Conservation (phyloP, 2,888 invertebrate species). For the Argynnis bischoffii region DNA sequence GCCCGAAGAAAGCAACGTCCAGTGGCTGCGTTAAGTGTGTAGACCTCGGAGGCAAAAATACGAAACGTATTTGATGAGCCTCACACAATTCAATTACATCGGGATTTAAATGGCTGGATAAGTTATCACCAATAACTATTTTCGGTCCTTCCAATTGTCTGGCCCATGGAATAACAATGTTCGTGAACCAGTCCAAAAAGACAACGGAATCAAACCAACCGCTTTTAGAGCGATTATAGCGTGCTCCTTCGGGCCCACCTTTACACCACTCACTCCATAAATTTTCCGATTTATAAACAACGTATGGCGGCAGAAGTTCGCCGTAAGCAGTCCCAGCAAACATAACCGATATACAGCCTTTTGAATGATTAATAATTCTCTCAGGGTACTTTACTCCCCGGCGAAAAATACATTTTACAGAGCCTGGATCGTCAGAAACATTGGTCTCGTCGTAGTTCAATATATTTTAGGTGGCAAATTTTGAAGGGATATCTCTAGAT, state of each 20-base stretch:
- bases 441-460: conserved; percentile 43
- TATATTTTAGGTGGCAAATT: conserved; percentile 30
- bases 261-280: conserved; percentile 34
- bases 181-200: conserved; percentile 38
- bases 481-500: conserved; percentile 24
- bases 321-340: conserved; percentile 36
- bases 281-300: conserved; percentile 36
- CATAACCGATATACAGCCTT: conserved; percentile 38
- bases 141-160: conserved; percentile 31
- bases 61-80: conserved; percentile 34
- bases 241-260: conserved; percentile 35
- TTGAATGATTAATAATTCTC: conserved; percentile 36
- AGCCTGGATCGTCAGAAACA: conserved; percentile 38
- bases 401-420: conserved; percentile 35
- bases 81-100: conserved; percentile 35
- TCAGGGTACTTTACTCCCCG: conserved; percentile 38
- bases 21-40: conserved; percentile 40
- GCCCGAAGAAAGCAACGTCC: conserved; percentile 41
- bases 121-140: conserved; percentile 39
- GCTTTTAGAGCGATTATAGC: conserved; percentile 39
- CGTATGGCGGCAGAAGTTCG: conserved; percentile 35
- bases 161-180: conserved; percentile 34
- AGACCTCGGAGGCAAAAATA: conserved; percentile 40
- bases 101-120: conserved; percentile 40
- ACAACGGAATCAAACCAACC: conserved; percentile 41